Evolutionary conservation across 2,797 vertebrate genomes (phyloP).

Genomic region (Mormyrops boulengeri): DNA sequence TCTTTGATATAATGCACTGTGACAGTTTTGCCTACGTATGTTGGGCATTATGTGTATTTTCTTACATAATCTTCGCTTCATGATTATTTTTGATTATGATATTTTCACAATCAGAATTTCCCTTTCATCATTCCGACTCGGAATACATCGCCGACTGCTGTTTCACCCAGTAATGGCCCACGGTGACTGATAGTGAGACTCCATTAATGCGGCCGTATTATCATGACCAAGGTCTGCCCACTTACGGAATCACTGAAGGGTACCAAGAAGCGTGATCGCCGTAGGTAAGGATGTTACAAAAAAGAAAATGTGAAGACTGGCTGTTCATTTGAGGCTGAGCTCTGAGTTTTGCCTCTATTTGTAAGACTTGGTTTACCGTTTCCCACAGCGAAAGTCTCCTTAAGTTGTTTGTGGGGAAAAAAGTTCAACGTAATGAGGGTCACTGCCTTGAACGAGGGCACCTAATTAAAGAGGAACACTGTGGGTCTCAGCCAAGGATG

Average conservation of each 20-base stretch:
- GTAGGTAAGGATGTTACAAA: neutral
- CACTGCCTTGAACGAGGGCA: neutral
- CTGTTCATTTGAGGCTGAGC: neutral
- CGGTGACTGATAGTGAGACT: neutral
- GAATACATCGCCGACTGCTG: neutral
- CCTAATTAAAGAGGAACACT: neutral
- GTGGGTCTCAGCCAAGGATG: neutral
- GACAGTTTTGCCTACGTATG: neutral
- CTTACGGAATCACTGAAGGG: neutral
- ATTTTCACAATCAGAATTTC: neutral
- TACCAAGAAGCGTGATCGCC: neutral
- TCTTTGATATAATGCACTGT: neutral
- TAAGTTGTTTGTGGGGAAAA: slow-evolving; percentile 2
- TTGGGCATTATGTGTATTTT: neutral
- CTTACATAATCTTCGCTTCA: neutral
- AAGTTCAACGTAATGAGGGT: neutral
- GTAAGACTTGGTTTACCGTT: neutral
- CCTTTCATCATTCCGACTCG: neutral
- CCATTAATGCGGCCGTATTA: neutral
- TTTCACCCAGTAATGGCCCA: neutral
- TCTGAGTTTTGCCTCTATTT: neutral
- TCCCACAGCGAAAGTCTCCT: slow-evolving; percentile 3
- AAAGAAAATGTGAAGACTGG: neutral
- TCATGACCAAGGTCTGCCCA: neutral
- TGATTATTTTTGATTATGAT: neutral